Base-by-base conservation (phyloP, 2,797 vertebrate genomes). In the Anisognathus igniventris region DNA sequence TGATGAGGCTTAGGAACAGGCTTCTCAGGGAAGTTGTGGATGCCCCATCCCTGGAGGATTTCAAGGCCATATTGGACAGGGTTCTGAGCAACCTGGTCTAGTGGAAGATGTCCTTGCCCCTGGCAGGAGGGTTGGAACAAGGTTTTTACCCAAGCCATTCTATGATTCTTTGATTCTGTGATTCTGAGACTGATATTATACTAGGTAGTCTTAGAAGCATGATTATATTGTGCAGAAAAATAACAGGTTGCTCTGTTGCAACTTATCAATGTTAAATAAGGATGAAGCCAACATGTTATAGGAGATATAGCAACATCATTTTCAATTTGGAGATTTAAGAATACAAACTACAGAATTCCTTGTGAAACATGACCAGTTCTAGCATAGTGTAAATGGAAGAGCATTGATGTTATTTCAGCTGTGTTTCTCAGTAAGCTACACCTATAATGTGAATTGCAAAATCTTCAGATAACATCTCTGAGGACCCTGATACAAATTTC, bases 291-390 rank as follows among this genome's bases (percentile, higher is more conserved):
- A 58, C 4, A 39, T 30, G 2, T 48, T 58, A 28, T 8, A 84
- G 35, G 13, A 35, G 14, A 37, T 72, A 56, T 2, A 1, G 62
- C 45, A 86, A 35, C 6, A 50, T 54, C n/a, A 40, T 5, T 78
- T 88, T 78, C 15, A 16, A 7, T 81, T 54, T 47, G 23, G 37
- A 89, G 18, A 87, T 85, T 42, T 80, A 88, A 78, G 53, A 79
- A 58, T 42, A 71, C 14, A 72, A 51, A 45, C 15, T 25, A 68
- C 39, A 71, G 21, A 92, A 51, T 72, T 53, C 28, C 37, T 84
- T 73, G 51, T 18, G 47, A 73, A 90, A 62, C 27, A 19, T 39
- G 42, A 78, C 18, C 25, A 68, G 13, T 5, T 19, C 23, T n/a
- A 84, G 40, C 28, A 60, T 7, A 56, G 16, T 0, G 0, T 44